A percentile compares a stretch with the other conserved stretches of the same genome.
Conservation (phyloP, 2,888 invertebrate species). For the Sabellastarte sp. region DNA sequence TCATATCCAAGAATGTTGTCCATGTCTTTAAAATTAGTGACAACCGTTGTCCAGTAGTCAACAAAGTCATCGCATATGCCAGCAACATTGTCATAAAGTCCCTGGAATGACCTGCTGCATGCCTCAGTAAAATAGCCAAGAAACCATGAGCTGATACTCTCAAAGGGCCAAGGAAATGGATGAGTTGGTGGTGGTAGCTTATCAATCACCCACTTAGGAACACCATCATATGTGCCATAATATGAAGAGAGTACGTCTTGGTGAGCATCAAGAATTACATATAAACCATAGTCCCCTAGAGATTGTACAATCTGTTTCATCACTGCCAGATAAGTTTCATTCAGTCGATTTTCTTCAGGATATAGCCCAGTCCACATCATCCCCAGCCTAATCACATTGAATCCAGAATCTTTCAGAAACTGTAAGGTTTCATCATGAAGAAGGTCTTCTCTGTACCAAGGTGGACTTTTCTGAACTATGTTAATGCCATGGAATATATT, state of each 20-base stretch:
- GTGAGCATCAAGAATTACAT: slow-evolving; percentile 41
- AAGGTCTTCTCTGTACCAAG: slow-evolving; percentile 33
- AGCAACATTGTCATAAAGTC: slow-evolving; percentile 35
- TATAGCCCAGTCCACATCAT: slow-evolving; percentile 42
- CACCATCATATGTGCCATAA: slow-evolving; percentile 38
- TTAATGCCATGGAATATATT: slow-evolving; percentile 43
- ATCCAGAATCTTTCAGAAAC: slow-evolving; percentile 36
- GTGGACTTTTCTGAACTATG: slow-evolving; percentile 34
- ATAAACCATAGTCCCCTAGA: slow-evolving; percentile 41
- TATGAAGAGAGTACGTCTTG: slow-evolving; percentile 34
- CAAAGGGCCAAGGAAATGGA: slow-evolving; percentile 40
- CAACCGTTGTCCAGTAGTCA: slow-evolving; percentile 36
- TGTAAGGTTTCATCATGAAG: slow-evolving; percentile 33
- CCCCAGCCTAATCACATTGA: slow-evolving; percentile 42
- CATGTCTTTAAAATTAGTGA: slow-evolving; percentile 25
- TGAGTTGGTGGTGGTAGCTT: slow-evolving; percentile 30
- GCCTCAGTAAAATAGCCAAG: slow-evolving; percentile 39
- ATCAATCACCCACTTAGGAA: slow-evolving; percentile 39
- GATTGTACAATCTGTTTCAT: slow-evolving; percentile 37
- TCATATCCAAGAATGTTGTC: slow-evolving; percentile 40
- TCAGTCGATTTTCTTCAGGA: slow-evolving; percentile 26
- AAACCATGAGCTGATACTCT: slow-evolving; percentile 21
- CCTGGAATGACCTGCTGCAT: slow-evolving; percentile 36
- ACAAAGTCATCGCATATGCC: slow-evolving; percentile 29
- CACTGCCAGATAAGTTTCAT: slow-evolving; percentile 36